Base-by-base conservation (phyloP, 2,797 vertebrate genomes). In the Scyliorhinus canicula region DNA sequence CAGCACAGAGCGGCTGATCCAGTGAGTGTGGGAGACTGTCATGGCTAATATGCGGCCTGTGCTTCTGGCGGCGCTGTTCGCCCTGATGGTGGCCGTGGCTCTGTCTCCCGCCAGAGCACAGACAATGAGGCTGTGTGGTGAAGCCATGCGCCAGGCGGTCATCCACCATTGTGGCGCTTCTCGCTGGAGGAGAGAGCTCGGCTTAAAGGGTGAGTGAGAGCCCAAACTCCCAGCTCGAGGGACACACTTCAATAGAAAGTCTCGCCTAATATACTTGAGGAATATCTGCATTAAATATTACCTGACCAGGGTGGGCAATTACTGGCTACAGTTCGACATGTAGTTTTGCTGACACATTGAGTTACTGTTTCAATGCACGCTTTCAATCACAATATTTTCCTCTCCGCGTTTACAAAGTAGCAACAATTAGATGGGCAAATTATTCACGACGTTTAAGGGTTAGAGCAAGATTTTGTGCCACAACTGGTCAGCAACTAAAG, bases 91-190 rank as follows among this genome's bases (percentile, higher is more conserved):
- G 35, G 74, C 95, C 14, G 95, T 95, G n/a, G 95, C 95, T 16
- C 96, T 95, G 79, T 95, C 96, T 35, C 31, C 63, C 40, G 63
- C 14, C 24, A 14, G 60, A 4, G 12, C 90, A 47, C 96, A 96
- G 44, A 95, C 95, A 47, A 95, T 97, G 57, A 97, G 95, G 96
- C 95, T 98, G 96, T 98, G 98, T 1, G 97, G 97, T 16, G 96
- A 97, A 8, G 97, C 97, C 2, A 96, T 98, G 50, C 71, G 97
- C 35, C 95, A 97, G 35, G 97, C 97, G 0, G 95, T 98, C 95
- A 97, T 98, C 95, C 97, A 96, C 96, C 97, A 97, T 19, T 98
- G 97, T 50, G 97, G 97, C 52, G 97, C 97, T 5, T 98, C 97
- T 95, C 96, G 97, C 95, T 97, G 98, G 97, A 97, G 96, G 95